These are phyloP conservation scores for Rafetus swinhoei DNA, from an alignment of 2,113 vertebrate species.

Conservation along the genomic window DNA sequence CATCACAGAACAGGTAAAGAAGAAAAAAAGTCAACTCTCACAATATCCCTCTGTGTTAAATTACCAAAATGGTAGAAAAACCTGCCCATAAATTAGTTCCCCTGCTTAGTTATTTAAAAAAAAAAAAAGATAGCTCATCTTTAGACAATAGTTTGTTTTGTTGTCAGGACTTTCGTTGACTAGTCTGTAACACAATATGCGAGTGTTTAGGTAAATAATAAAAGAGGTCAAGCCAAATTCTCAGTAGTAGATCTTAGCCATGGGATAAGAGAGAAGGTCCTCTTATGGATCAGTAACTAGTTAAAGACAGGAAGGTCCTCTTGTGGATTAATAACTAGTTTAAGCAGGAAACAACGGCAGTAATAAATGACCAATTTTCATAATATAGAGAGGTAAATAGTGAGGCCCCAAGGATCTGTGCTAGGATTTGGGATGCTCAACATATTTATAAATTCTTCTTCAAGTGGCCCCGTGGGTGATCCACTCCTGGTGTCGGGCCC, in stretches of 20 bases:
- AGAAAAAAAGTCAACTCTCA: neutral
- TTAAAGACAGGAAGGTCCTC: too few relatives aligned
- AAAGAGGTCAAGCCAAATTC: neutral
- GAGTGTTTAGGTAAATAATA: neutral
- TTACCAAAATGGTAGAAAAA: neutral
- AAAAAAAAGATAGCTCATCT: neutral
- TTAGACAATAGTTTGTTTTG: neutral
- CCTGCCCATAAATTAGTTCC: accelerated
- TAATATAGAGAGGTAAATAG: too few relatives aligned
- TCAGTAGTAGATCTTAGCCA: neutral
- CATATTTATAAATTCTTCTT: neutral
- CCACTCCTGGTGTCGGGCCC: too few relatives aligned
- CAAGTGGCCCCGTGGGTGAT: too few relatives aligned
- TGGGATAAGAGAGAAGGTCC: too few relatives aligned
- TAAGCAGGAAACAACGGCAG: too few relatives aligned
- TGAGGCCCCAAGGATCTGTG: too few relatives aligned
- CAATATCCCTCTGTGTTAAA: neutral
- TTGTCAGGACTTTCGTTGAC: neutral
- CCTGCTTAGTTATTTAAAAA: neutral
- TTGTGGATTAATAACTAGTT: too few relatives aligned
- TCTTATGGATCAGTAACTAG: too few relatives aligned
- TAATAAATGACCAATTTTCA: too few relatives aligned
- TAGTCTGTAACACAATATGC: neutral
- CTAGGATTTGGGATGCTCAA: neutral
- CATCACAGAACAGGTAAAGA: neutral